A percentile compares a stretch with the other conserved stretches of the same genome.
phyloP scores from a whole-genome alignment of 2,888 invertebrate genomes.

The Notocelia uddmanniana region DNA sequence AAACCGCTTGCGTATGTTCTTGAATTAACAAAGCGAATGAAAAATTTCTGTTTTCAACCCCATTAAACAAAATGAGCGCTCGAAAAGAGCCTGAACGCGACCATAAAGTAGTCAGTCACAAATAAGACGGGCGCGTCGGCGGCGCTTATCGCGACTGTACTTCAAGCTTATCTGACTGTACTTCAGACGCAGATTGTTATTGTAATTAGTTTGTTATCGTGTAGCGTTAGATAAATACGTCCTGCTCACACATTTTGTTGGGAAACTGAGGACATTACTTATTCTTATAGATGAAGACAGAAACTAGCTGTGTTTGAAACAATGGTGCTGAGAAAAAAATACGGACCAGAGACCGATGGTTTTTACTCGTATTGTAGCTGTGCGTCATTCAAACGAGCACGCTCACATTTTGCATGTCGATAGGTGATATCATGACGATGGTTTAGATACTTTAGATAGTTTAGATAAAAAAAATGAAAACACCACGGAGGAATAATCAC shows the following conservation, averaged over 20 bases:
- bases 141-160: conserved; percentile 71
- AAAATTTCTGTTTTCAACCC: neutral
- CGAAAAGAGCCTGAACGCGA: neutral
- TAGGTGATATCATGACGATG: no score
- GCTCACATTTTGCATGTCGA: no score
- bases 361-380: no score
- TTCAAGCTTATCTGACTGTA: conserved; percentile 76
- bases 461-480: no score
- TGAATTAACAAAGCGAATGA: neutral
- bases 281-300: no score
- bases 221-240: neutral
- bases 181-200: conserved; percentile 61
- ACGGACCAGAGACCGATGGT: no score
- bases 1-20: no score
- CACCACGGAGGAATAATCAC: no score
- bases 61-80: neutral
- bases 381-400: no score
- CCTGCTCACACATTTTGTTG: neutral
- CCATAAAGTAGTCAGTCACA: conserved; percentile 64
- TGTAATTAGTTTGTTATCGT: conserved; percentile 49
- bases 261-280: neutral
- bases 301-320: no score
- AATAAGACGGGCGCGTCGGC: conserved; percentile 74
- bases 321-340: no score
- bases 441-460: no score